Evolutionary conservation across 2,888 invertebrate genomes (phyloP), one percentile per base, ranked within the genome.

Genomic region (Eilema depressum): DNA sequence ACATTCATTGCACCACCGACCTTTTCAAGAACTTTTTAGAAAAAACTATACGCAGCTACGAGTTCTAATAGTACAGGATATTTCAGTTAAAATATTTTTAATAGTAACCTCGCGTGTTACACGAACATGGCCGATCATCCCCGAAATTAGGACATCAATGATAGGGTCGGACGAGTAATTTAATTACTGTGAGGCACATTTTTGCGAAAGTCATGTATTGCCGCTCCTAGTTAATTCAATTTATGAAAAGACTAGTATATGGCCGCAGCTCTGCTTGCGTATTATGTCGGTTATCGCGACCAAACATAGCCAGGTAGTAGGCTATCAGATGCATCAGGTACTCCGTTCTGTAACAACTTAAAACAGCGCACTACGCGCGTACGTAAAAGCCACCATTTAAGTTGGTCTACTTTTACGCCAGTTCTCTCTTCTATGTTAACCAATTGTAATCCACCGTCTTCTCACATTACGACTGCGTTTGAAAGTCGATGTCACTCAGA

Each of bases 71-170:
- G 33, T 23, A 30, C 33, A 26, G 28, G 20, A 33, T 33, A 8
- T 53, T 33, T 30, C 26, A 20, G 33, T 56, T 56, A 1, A n/a
- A 11, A 60, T 66, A 47, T 41, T 41, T 23, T 61, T 68, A 47
- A 68, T 62, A 68, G 37, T 23, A 41, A 26, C 63, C 30, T 82
- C 63, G 82, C 81, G 81, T 81, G 81, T 75, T 73, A 69, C 78
- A 78, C 76, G 81, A 75, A 78, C 70, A 53, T 71, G 67, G 70
- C 64, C 70, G 73, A 74, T 78, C 71, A 73, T 75, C 60, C 69
- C 73, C 62, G 61, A 78, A 82, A 80, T 75, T 73, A 64, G 69
- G 65, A 63, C 64, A 72, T 63, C 70, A 66, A 79, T 74, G 75
- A 81, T 72, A 76, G 71, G 65, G 69, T 68, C 70, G 64, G 56